These are phyloP conservation scores for Rapana venosa DNA, from an alignment of 2,888 invertebrate species.

Conservation along the genomic window DNA sequence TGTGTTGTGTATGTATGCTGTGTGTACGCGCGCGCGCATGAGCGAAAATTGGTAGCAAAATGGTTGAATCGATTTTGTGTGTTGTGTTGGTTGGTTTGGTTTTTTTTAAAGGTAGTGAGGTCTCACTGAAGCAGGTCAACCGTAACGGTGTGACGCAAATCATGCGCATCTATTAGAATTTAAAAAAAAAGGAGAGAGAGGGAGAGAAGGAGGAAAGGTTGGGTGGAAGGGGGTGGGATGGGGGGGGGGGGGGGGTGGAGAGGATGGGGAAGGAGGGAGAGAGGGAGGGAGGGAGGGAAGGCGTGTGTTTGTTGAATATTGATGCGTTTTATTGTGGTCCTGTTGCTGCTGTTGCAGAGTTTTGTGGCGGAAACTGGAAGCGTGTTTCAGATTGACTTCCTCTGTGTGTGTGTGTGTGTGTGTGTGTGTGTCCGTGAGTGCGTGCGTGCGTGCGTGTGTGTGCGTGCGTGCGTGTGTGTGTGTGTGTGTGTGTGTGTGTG, in stretches of 20 bases:
- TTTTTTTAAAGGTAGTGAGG: not conserved
- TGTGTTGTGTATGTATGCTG: not conserved
- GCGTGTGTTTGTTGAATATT: not conserved
- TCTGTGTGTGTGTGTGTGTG: too few relatives aligned
- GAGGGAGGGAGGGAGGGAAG: not conserved
- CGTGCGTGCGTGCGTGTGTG: too few relatives aligned
- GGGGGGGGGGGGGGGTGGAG: not conserved
- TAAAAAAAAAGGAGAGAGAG: not conserved
- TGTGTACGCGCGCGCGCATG: not conserved
- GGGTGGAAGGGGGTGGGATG: not conserved
- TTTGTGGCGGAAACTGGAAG: too few relatives aligned
- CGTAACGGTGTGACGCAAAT: not conserved
- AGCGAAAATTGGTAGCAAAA: constrained; percentile 17
- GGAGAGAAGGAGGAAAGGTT: not conserved
- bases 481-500: too few relatives aligned
- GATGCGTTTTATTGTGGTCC: not conserved
- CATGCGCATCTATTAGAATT: not conserved
- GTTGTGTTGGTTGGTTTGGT: not conserved
- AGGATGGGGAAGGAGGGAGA: not conserved
- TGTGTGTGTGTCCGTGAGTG: too few relatives aligned
- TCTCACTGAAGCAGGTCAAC: not conserved
- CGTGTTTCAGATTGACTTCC: too few relatives aligned
- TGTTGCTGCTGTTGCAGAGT: not conserved
- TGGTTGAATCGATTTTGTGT: not conserved
- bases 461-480: too few relatives aligned